Evolutionary conservation across 1,140 invertebrate species (phyloP), one percentile per base, ranked within the genome.

Genomic region (Ericerus pela): DNA sequence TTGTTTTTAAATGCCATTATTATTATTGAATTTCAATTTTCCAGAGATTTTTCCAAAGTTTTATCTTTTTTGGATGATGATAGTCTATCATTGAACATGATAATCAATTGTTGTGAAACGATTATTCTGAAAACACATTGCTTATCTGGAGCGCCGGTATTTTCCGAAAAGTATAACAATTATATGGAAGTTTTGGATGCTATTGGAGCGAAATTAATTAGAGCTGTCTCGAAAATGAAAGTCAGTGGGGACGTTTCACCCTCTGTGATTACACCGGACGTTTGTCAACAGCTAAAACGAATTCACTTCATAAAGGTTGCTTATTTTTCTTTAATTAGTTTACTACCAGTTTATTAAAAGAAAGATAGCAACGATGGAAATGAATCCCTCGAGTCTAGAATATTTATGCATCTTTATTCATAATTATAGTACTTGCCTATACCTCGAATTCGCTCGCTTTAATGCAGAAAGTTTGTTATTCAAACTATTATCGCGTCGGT

Each of bases 201-300:
- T 8, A 14, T 22, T 10, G 20, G 26, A 10, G 16, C 41, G 10
- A 47, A 47, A 16, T 47, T 47, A 47, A 10, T 20, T 2, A 20
- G 41, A 47, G 41, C 41, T 20, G 4, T 47, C 8, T 3, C 8
- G 11, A 47, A 47, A 47, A 3, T 47, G 10, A 18, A 47, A 20
- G 3, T 10, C 4, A 24, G 26, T 24, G 41, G 41, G 3, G 41
- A 47, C 22, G 10, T 24, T 4, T 8, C 26, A 24, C 8, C 2
- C 4, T 22, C 41, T 3, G 41, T 47, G 8, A 24, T 47, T 20
- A 5, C 41, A 3, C 3, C 12, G 10, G 41, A 24, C 4, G 14
- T 47, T 47, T 47, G 41, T 47, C 22, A 47, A 47, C 41, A 47
- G 16, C 16, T 47, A 16, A 47, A 47, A 47, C 26, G 20, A 12